Conservation (phyloP, 2,113 vertebrate genomes). For the Tiliqua scincoides region DNA sequence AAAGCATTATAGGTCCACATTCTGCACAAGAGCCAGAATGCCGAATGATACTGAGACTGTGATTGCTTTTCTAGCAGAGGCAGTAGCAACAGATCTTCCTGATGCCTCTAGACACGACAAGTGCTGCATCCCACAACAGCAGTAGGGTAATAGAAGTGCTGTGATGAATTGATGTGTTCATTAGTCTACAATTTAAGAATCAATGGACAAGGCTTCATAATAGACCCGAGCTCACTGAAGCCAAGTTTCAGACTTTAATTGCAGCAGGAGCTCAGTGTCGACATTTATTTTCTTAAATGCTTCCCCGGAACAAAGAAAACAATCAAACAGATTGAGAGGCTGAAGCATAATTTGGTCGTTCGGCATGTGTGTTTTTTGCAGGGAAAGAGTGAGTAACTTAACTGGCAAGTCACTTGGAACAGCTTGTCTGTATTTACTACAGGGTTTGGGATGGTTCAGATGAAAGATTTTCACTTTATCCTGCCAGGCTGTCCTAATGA, state of each 20-base stretch:
- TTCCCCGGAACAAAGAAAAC: constrained; percentile 52
- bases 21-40: constrained; percentile 40
- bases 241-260: constrained; percentile 69
- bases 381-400: constrained; percentile 34
- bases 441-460: constrained; percentile 21
- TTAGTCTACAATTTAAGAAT: constrained; percentile 63
- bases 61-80: constrained; percentile 32
- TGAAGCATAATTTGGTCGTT: constrained; percentile 39
- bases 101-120: constrained; percentile 32
- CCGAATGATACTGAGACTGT: constrained; percentile 47
- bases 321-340: constrained; percentile 45
- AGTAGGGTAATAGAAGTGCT: constrained; percentile 63
- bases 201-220: constrained; percentile 66
- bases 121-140: constrained; percentile 54
- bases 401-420: constrained; percentile 3
- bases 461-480: constrained; percentile 9
- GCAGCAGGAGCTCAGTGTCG: constrained; percentile 58
- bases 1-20: neutral
- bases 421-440: neutral
- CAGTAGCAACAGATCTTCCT: constrained; percentile 39
- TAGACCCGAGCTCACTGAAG: constrained; percentile 61
- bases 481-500: neutral
- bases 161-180: constrained; percentile 73
- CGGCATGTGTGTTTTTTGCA: constrained; percentile 5
- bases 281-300: constrained; percentile 52